Evolutionary conservation across 2,888 invertebrate species (phyloP), one percentile per base, ranked within the genome.

Genomic region (Nomada goodeniana): DNA sequence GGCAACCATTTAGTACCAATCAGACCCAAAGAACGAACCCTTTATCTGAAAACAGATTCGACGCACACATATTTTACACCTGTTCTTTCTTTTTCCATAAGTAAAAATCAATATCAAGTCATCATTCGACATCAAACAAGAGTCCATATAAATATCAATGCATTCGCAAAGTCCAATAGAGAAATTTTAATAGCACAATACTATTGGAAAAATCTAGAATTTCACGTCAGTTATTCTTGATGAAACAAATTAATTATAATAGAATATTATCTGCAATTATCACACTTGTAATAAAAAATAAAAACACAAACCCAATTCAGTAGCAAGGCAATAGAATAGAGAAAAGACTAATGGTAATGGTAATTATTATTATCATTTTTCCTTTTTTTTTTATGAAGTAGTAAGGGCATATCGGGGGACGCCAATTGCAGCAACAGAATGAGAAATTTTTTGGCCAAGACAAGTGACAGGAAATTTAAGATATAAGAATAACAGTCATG

Each of bases 1-100:
- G 97, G 96, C 97, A 97, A 97, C 97, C 98, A 98, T 98, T 96
- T 96, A 96, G 96, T 93, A 96, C 95, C 95, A 95, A 95, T 95
- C 95, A 95, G 95, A 96, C 96, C 96, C 96, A 96, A 95, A 95
- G 96, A 96, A 96, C 96, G 96, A 96, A 96, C 96, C 96, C 95
- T 95, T 95, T 95, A 94, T 94, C 96, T 96, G 92, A 79, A 94
- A 94, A 85, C 76, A 85, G 67, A 82, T 85, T 73, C 80, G 50
- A 83, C 68, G 20, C 47, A 53, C 11, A 0, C 2, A 47, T 68
- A 63, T 11, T 13, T 59, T 47, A 29, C 10, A 9, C 11, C 15
- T 47, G 18, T 52, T 9, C 9, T 23, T 52, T 9, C 5, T 23
- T 50, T n/a, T 42, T 11, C 15, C 26, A 23, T 23, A 50, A 47